Evolutionary conservation across 2,888 invertebrate genomes (phyloP).

Genomic region (Hylaea fasciaria): DNA sequence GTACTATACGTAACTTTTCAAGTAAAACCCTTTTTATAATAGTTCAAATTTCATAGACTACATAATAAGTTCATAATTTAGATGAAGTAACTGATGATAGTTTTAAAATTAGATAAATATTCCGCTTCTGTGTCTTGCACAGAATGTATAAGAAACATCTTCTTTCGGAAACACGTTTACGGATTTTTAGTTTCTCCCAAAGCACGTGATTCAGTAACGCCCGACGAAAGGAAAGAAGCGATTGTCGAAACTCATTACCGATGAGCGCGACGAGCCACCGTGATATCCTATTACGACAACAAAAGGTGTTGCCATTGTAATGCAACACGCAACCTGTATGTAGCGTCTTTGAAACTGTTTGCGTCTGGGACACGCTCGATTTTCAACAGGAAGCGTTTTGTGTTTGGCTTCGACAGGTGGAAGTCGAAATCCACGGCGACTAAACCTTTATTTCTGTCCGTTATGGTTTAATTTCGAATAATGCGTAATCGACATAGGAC

Average conservation of each 20-base stretch:
- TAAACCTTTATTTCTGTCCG: too few relatives aligned
- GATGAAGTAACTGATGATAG: too few relatives aligned
- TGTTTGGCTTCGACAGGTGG: constrained; percentile 24
- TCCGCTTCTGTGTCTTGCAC: too few relatives aligned
- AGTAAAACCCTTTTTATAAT: too few relatives aligned
- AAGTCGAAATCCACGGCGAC: background rate
- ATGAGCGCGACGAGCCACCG: constrained; percentile 7
- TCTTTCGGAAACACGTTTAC: too few relatives aligned
- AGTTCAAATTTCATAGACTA: too few relatives aligned
- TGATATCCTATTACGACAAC: constrained; percentile 17
- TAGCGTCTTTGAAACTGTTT: constrained; percentile 25
- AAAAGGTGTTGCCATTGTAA: constrained; percentile 13
- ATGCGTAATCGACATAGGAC: too few relatives aligned
- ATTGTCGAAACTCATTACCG: constrained; percentile 22
- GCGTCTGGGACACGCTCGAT: constrained; percentile 30
- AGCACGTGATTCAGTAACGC: constrained; percentile 3
- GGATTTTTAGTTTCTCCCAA: background rate
- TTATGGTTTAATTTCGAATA: too few relatives aligned
- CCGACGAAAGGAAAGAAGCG: constrained; percentile 13
- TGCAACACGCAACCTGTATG: constrained; percentile 6
- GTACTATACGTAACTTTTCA: too few relatives aligned
- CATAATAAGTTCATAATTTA: too few relatives aligned
- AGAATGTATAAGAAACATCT: too few relatives aligned
- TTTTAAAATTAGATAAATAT: too few relatives aligned
- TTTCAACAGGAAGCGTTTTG: constrained; percentile 34